Conservation (phyloP, 2,113 vertebrate genomes). For the Oreochromis niloticus region DNA sequence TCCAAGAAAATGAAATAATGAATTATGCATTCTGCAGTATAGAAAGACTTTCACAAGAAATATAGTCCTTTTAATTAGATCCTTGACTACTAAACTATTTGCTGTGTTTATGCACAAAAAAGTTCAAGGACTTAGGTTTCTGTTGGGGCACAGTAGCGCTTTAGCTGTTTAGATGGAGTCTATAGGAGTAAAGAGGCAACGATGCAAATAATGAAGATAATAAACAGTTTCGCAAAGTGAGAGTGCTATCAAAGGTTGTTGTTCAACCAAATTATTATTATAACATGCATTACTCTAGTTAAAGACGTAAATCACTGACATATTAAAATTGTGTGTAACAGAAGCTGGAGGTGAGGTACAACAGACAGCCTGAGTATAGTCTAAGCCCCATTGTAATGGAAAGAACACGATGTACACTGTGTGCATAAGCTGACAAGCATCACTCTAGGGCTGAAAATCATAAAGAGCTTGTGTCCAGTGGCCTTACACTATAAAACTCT, state of each 20-base stretch:
- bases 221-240: background rate
- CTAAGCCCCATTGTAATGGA: background rate
- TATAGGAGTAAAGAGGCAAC: background rate
- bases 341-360: background rate
- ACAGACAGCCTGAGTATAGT: background rate
- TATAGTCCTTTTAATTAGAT: background rate
- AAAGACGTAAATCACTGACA: background rate
- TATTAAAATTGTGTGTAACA: background rate
- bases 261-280: background rate
- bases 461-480: background rate
- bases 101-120: background rate
- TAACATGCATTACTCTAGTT: background rate
- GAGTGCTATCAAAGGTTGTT: background rate
- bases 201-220: background rate
- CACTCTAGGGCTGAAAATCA: background rate
- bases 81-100: background rate
- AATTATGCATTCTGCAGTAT: background rate
- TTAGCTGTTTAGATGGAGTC: background rate
- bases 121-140: background rate
- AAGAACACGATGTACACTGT: background rate
- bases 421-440: no score
- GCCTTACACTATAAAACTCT: background rate
- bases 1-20: background rate
- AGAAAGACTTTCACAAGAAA: accelerated
- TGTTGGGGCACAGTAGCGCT: background rate